Conservation (phyloP, 2,113 vertebrate species). For the Empidonax alnorum region DNA sequence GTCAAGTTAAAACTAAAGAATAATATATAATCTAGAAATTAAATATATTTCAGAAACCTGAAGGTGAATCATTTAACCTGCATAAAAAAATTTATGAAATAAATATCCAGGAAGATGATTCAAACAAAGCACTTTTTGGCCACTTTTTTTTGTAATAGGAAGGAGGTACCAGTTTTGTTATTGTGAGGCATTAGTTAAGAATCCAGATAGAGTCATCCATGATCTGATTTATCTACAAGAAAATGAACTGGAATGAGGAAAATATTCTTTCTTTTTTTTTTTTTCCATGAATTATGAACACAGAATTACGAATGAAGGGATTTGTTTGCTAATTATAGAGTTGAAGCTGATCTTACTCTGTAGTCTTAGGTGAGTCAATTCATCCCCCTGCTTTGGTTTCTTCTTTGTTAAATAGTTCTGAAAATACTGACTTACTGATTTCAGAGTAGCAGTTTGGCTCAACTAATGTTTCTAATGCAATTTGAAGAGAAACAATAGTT, state of each 20-base stretch:
- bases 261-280: background rate
- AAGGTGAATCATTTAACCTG: background rate
- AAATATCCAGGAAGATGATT: background rate
- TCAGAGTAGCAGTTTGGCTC: background rate
- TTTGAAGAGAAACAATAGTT: background rate
- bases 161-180: background rate
- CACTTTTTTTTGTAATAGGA: background rate
- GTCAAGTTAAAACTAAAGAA: background rate
- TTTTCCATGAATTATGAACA: background rate
- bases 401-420: background rate
- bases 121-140: background rate
- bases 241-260: constrained; percentile 42
- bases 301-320: background rate
- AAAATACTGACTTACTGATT: background rate
- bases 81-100: background rate
- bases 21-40: background rate
- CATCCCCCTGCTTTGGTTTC: background rate
- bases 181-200: constrained; percentile 19
- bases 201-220: constrained; percentile 24
- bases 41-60: background rate
- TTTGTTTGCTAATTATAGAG: background rate
- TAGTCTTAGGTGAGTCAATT: background rate
- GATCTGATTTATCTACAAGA: constrained; percentile 20
- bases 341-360: background rate
- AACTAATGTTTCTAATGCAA: background rate